These are phyloP conservation scores for Clivina fossor DNA, from an alignment of 2,888 invertebrate species.

Conservation along the genomic window DNA sequence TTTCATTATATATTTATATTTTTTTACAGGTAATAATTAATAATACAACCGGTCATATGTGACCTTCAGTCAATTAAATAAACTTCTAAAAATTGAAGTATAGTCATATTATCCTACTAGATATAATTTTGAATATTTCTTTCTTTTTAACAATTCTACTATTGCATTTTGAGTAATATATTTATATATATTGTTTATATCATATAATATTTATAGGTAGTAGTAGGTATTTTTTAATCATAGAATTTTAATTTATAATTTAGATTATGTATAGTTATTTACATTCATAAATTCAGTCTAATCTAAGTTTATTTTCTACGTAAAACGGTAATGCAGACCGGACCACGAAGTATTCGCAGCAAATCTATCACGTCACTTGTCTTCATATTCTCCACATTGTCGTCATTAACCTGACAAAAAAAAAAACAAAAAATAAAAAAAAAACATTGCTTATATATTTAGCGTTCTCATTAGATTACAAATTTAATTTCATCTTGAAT, in stretches of 20 bases:
- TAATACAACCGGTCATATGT: constrained; percentile 24
- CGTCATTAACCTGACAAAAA: constrained; percentile 76
- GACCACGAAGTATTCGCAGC: constrained; percentile 77
- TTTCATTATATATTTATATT: constrained; percentile 23
- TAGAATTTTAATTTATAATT: constrained; percentile 16
- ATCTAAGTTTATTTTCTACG: constrained; percentile 48
- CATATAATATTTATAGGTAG: too few species aligned
- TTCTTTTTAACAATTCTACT: constrained; percentile 31
- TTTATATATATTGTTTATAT: not conserved
- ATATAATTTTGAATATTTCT: constrained; percentile 26
- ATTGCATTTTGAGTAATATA: constrained; percentile 28
- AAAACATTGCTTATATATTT: too few species aligned
- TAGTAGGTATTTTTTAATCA: not conserved
- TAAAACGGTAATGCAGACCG: constrained; percentile 76
- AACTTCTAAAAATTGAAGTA: constrained; percentile 33
- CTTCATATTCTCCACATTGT: constrained; percentile 76
- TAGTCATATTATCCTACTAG: constrained; percentile 22
- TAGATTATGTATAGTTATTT: constrained; percentile 8
- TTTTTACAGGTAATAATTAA: constrained; percentile 3
- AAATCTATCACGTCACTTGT: constrained; percentile 81
- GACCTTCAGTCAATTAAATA: constrained; percentile 32
- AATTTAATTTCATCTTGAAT: too few species aligned
- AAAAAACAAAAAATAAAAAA: constrained; percentile 27
- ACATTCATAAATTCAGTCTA: constrained; percentile 28
- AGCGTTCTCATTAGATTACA: too few species aligned